Base-by-base conservation (phyloP, 2,797 vertebrate species). In the Clarias pachynema region DNA sequence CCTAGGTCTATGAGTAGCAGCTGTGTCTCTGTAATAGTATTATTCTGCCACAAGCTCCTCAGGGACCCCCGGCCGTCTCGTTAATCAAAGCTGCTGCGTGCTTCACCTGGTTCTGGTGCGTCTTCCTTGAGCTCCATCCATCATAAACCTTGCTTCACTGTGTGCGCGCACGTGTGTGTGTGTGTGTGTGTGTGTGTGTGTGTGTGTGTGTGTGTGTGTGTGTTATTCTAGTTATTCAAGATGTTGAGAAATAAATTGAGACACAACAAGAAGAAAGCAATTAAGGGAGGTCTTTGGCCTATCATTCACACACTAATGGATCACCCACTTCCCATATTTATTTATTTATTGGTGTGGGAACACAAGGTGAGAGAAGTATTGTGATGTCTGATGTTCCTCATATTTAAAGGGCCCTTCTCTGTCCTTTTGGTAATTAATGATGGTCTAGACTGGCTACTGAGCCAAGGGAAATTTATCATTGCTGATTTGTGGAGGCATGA, bases 81-180 rank as follows among this genome's bases (percentile, higher is more conserved):
- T 96, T 95, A 96, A 96, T 96, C 94, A 95, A 95, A 95, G 91
- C 91, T 85, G 91, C 87, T 85, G 84, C 0, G 0, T 92, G 92
- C 91, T 93, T 95, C 92, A 91, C 92, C 88, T 83, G 20, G 85
- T 91, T 88, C 94, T 49, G 72, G 92, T 93, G 93, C 93, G 92
- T 93, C 94, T 79, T 85, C 87, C 90, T 88, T 89, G 65, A 87
- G 89, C 91, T 91, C 95, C 94, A 96, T 96, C 94, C 93, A 95
- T 96, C 95, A 95, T 95, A 94, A 95, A 92, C 92, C 92, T 92
- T 80, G 85, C 80, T 86, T 65, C 20, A 18, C 82, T 56, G 77
- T 66, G 24, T 82, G 56, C 73, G 40, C 68, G 16, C 82, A 26
- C 77, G 8, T 72, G 24, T 84, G 56, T 70, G 69, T 44, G 65